Evolutionary conservation across 2,888 invertebrate species (phyloP).

Genomic region (Sphinx pinastri): DNA sequence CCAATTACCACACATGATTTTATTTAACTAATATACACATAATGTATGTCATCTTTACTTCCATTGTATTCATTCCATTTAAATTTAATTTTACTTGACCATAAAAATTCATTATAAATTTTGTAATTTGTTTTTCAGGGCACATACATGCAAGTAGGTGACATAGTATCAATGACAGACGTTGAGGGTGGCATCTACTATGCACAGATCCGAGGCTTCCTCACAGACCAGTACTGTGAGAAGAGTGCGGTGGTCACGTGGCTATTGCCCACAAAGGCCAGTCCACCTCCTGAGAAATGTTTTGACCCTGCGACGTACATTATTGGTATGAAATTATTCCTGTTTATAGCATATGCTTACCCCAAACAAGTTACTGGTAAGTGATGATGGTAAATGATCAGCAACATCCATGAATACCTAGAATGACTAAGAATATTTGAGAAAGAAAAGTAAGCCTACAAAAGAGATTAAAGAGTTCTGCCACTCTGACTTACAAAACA

Average conservation of each 20-base stretch:
- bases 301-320: constrained; percentile 96
- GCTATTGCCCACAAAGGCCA: constrained; percentile 93
- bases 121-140: constrained; percentile 70
- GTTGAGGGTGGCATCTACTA: constrained; percentile 91
- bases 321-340: constrained; percentile 84
- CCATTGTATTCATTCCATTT: neutral
- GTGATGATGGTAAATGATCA: no score
- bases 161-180: constrained; percentile 94
- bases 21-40: no score
- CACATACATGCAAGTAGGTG: constrained; percentile 93
- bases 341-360: neutral
- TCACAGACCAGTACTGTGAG: constrained; percentile 96
- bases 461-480: no score
- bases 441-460: no score
- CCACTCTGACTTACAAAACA: no score
- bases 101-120: no score
- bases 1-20: no score
- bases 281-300: constrained; percentile 89
- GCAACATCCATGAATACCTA: no score
- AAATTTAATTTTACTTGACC: no score
- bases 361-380: no score
- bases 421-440: no score
- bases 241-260: constrained; percentile 96
- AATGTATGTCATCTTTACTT: no score
- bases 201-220: constrained; percentile 94